Evolutionary conservation across 2,888 invertebrate species (phyloP), one percentile per base, ranked within the genome.

Genomic region (Drosophila prolongata): DNA sequence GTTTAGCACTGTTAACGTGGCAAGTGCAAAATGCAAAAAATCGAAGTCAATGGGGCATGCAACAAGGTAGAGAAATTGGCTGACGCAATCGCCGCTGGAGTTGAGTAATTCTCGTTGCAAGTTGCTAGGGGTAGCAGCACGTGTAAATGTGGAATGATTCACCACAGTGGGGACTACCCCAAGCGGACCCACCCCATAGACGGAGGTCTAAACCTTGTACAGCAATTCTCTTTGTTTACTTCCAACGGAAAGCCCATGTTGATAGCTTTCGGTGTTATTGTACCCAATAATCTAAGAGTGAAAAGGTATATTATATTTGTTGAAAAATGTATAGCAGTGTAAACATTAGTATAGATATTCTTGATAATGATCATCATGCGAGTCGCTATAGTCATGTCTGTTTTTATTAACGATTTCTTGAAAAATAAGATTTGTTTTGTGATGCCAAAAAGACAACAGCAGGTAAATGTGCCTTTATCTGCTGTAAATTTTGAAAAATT

Each of bases 31-130:
- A 30, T 30, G 8, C 30, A 30, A 2, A 30, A 6, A 53, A 50
- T 30, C 50, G 3, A 14, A 55, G 53, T 60, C 44, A 49, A 47
- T 74, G 87, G 42, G 68, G 85, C 89, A 89, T 89, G 89, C 85
- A 69, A 74, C 77, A 53, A 11, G 16, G 71, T 80, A 77, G 75
- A 75, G 43, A 64, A 78, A 76, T 70, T 77, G 84, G 87, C 80
- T 88, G 88, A 88, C 75, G 88, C 89, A 88, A 89, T 89, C 50
- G n/a, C 6, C 2, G 27, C 13, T 55, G 35, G 30, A 55, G 61
- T 76, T 79, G 70, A 54, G 53, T 76, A 65, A 82, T 42, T 56
- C 74, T 67, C 37, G 56, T 67, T 59, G 57, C 76, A 73, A 58
- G 77, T 66, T 59, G 73, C 11, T 30, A 30, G 30, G 30, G 30